Conservation (phyloP, 1,140 invertebrate genomes). For the Drosophila arawakana region DNA sequence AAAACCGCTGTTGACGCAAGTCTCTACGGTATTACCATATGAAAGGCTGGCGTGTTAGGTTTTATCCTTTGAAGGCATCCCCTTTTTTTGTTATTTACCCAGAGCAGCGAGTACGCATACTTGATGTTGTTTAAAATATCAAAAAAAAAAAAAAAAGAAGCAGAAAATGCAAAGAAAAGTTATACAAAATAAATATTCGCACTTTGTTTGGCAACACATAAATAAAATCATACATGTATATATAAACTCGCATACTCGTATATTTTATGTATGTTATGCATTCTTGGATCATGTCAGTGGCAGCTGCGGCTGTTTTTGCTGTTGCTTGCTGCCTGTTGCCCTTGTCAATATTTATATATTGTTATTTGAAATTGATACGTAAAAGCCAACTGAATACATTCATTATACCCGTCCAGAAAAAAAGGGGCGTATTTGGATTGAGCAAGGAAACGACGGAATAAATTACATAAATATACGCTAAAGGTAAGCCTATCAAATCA, state of each 20-base stretch:
- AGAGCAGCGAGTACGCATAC: constrained; percentile 43
- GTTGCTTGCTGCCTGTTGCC: constrained; percentile 54
- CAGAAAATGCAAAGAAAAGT: constrained; percentile 11
- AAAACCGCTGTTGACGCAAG: constrained; percentile 25
- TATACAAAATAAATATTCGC: constrained; percentile 54
- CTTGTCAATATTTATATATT: constrained; percentile 71
- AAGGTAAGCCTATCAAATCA: constrained; percentile 12
- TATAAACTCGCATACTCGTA: background rate
- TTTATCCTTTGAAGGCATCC: constrained; percentile 34
- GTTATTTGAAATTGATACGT: constrained; percentile 60
- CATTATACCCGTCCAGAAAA: constrained; percentile 40
- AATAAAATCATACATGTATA: constrained; percentile 29
- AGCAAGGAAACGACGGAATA: constrained; percentile 9
- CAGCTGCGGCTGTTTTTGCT: constrained; percentile 62
- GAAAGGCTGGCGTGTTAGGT: constrained; percentile 35
- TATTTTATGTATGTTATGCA: constrained; percentile 11
- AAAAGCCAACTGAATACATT: constrained; percentile 44
- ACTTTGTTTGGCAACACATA: constrained; percentile 44
- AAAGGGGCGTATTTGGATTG: constrained; percentile 15
- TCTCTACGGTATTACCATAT: constrained; percentile 49
- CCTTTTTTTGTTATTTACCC: constrained; percentile 35
- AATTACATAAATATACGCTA: constrained; percentile 18
- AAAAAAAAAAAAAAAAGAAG: background rate
- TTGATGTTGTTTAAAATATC: constrained; percentile 24
- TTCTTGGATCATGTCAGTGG: constrained; percentile 62